Percentiles rank a stretch among this genome's conserved stretches.
These are phyloP conservation scores for Ophion costatus DNA, from an alignment of 2,888 invertebrate genomes.

Conservation along the genomic window DNA sequence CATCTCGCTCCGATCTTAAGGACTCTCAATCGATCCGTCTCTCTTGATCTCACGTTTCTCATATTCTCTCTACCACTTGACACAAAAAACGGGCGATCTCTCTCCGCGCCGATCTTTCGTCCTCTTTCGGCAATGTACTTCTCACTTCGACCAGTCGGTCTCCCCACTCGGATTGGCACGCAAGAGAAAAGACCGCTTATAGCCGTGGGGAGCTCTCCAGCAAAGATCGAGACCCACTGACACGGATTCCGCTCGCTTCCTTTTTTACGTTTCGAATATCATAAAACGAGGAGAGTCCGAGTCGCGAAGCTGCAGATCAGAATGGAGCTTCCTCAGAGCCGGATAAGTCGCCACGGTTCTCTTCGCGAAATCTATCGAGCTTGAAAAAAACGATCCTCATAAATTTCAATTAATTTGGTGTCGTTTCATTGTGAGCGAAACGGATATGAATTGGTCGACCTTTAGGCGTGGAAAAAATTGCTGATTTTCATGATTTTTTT, in stretches of 20 bases:
- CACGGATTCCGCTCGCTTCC: slow-evolving; percentile 81
- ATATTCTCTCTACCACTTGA: slow-evolving; percentile 40
- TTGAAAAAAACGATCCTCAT: background rate
- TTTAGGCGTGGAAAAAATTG: background rate
- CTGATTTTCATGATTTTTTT: too few species aligned
- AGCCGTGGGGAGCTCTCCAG: slow-evolving; percentile 53
- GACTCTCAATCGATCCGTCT: slow-evolving; percentile 50
- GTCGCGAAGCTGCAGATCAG: slow-evolving; percentile 79
- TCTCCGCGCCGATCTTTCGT: slow-evolving; percentile 59
- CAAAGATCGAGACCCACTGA: slow-evolving; percentile 81
- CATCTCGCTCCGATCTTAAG: slow-evolving; percentile 12
- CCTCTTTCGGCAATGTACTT: slow-evolving; percentile 43
- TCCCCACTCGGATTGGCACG: slow-evolving; percentile 25
- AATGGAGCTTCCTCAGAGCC: slow-evolving; percentile 69
- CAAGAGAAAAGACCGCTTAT: slow-evolving; percentile 54
- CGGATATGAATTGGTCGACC: background rate
- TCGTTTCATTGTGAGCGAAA: slow-evolving; percentile 32
- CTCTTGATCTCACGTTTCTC: slow-evolving; percentile 33
- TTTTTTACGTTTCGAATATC: slow-evolving; percentile 83
- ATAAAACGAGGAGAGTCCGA: slow-evolving; percentile 80
- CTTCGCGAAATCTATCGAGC: slow-evolving; percentile 8
- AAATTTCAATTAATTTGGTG: background rate
- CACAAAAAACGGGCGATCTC: slow-evolving; percentile 44
- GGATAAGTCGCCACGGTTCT: slow-evolving; percentile 58
- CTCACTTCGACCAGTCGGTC: slow-evolving; percentile 12